Percentiles rank a stretch among this genome's conserved stretches.
Conservation (phyloP, 2,113 vertebrate species). For the Scophthalmus maximus region DNA sequence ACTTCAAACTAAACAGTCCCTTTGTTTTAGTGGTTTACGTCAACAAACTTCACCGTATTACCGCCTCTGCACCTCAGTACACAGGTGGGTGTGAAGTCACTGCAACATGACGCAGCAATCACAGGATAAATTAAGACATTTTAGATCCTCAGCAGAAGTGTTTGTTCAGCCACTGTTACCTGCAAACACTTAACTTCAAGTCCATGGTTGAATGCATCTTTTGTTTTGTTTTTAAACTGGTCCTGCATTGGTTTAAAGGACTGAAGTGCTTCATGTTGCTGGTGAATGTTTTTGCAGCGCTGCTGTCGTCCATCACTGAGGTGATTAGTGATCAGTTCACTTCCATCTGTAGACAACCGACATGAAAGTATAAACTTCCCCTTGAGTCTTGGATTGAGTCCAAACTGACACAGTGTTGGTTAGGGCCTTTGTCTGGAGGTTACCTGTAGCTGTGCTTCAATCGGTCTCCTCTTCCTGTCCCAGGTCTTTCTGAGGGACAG, state of each 20-base stretch:
- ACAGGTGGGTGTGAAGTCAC: constrained; percentile 37
- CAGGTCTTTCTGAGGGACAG: constrained; percentile 53
- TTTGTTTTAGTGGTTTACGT: constrained; percentile 50
- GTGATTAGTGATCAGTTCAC: constrained; percentile 8
- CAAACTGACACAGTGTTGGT: not conserved
- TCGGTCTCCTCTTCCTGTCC: constrained; percentile 65
- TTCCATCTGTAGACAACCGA: constrained; percentile 20
- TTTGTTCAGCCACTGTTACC: constrained; percentile 36
- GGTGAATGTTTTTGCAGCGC: not conserved
- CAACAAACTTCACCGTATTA: constrained; percentile 48
- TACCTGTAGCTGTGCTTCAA: constrained; percentile 50
- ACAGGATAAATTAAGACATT: constrained; percentile 44
- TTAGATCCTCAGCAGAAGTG: constrained; percentile 26
- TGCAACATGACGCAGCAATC: constrained; percentile 25
- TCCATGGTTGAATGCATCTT: constrained; percentile 16
- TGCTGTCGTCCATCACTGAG: constrained; percentile 16
- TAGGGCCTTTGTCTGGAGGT: not conserved
- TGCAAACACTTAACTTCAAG: constrained; percentile 21
- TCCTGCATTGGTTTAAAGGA: constrained; percentile 5
- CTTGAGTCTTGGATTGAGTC: not conserved
- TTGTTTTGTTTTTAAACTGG: constrained; percentile 5
- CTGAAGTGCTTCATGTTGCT: constrained; percentile 15
- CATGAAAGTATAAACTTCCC: not conserved
- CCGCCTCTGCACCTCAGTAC: constrained; percentile 30
- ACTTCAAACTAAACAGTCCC: constrained; percentile 45